Base-by-base conservation (phyloP, 2,113 vertebrate species). In the Larimichthys crocea region DNA sequence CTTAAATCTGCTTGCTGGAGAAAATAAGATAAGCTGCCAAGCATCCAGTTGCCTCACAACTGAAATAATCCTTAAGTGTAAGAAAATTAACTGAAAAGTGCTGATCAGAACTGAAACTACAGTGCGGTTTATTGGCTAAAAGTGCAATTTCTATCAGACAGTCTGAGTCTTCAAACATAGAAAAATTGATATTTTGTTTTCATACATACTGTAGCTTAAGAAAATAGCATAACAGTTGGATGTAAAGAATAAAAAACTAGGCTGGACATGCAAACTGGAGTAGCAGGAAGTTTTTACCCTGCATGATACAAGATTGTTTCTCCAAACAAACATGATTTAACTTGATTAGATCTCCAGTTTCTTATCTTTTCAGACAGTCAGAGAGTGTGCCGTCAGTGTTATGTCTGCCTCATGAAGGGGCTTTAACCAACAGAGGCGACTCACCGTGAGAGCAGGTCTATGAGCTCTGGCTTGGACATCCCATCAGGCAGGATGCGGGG, bases 401-500 rank as follows among this genome's bases (percentile, higher is more conserved):
- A n/a, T 53, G 17, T 29, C 26, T 22, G 10, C 20, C n/a, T 29
- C 20, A 26, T 24, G 40, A 35, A 71, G 3, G 8, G 12, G 8
- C 11, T 29, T 63, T 63, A 9, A 16, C 12, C n/a, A 61, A 61
- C 11, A 53, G 20, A 50, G 35, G 10, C 5, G 3, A 69, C 91
- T 84, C 59, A 92, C 91, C 92, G 86, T 66, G 90, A 92, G 3
- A 99, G 95, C 87, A 99, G 94, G 92, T 99, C 98, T 3, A 99
- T 98, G 72, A 99, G 93, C 88, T 99, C 98, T 35, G 96, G 95
- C 92, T 97, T 99, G 78, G 97, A 97, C 97, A 99, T 97, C 88
- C 98, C 98, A 35, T 99, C 98, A 3, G 98, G 98, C 85, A 99
- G 96, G 61, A 99, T 91, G 15, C 98, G 97, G 82, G 98, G 98